These are phyloP conservation scores for Amblyraja radiata DNA, from an alignment of 2,797 vertebrate species.

Conservation along the genomic window DNA sequence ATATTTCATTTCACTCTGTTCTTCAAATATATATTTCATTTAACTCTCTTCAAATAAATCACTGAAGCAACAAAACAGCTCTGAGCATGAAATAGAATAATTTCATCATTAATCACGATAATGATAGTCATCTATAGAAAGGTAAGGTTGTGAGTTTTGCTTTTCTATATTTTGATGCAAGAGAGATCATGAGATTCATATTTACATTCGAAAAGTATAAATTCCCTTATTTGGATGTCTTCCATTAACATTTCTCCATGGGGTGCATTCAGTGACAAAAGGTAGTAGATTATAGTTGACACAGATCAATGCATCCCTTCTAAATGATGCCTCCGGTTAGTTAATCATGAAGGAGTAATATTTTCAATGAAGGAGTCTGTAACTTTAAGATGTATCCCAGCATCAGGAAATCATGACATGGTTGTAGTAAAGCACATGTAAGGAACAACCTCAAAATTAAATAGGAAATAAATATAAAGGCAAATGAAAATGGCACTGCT, in stretches of 20 bases:
- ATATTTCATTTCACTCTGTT: background rate
- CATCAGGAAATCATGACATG: background rate
- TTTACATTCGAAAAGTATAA: background rate
- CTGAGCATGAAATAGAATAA: background rate
- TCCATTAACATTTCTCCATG: background rate
- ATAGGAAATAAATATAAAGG: background rate
- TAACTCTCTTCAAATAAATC: background rate
- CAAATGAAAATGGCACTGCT: background rate
- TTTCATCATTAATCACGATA: slow-evolving; percentile 18
- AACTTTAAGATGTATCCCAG: background rate
- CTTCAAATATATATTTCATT: background rate
- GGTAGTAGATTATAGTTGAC: slow-evolving; percentile 6
- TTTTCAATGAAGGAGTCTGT: background rate
- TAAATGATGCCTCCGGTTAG: background rate
- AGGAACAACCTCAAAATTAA: background rate
- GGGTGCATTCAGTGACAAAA: background rate
- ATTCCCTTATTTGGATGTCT: slow-evolving; percentile 4
- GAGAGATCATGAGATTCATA: slow-evolving; percentile 2
- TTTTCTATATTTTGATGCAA: background rate
- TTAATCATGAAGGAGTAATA: slow-evolving; percentile 22
- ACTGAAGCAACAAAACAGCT: slow-evolving; percentile 24
- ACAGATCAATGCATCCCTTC: slow-evolving; percentile 16
- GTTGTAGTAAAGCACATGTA: background rate
- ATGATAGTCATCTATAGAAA: slow-evolving; percentile 10
- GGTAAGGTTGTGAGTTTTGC: background rate